A percentile compares a stretch with the other conserved stretches of the same genome.
These are phyloP conservation scores for Pentamera pediparva DNA, from an alignment of 53 echinoderm and acorn worm genomes.

Conservation along the genomic window DNA sequence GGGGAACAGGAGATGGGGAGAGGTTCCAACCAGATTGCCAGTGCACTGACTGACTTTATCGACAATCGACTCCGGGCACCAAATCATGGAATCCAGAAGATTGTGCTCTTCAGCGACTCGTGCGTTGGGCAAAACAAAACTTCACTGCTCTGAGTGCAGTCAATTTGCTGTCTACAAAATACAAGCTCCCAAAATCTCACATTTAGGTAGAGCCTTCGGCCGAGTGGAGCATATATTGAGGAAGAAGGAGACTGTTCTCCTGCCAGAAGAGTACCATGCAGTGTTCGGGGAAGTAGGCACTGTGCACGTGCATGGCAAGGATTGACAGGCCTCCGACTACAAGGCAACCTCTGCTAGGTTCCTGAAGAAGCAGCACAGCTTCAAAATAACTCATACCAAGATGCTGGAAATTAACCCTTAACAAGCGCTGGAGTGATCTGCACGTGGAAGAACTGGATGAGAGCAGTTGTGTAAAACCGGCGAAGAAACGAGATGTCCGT, in stretches of 20 bases:
- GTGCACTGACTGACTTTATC: slow-evolving; percentile 28
- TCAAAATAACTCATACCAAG: slow-evolving; percentile 32
- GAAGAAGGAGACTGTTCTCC: slow-evolving; percentile 37
- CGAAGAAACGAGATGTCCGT: too few species aligned
- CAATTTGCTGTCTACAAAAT: slow-evolving; percentile 2
- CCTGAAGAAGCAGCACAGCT: slow-evolving; percentile 22
- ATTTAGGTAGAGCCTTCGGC: slow-evolving; percentile 46
- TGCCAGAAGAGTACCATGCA: slow-evolving; percentile 36
- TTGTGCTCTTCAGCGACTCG: slow-evolving; percentile 42
- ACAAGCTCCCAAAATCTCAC: slow-evolving; percentile 13
- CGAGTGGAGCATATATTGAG: slow-evolving; percentile 37
- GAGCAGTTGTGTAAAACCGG: too few species aligned
- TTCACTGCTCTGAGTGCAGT: slow-evolving; percentile 16
- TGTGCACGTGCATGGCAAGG: slow-evolving; percentile 23
- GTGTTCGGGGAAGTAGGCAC: slow-evolving; percentile 18
- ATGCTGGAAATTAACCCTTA: slow-evolving; percentile 5
- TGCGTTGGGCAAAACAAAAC: slow-evolving; percentile 56
- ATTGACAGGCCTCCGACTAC: slow-evolving; percentile 33
- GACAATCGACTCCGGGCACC: not conserved
- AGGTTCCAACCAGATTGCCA: slow-evolving; percentile 42
- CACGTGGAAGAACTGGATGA: too few species aligned
- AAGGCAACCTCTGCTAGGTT: slow-evolving; percentile 20
- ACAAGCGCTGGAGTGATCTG: too few species aligned
- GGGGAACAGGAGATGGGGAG: slow-evolving; percentile 41
- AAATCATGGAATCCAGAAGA: not conserved